phyloP scores from a whole-genome alignment of 1,140 invertebrate species.

The Drosophila pseudoananassae region DNA sequence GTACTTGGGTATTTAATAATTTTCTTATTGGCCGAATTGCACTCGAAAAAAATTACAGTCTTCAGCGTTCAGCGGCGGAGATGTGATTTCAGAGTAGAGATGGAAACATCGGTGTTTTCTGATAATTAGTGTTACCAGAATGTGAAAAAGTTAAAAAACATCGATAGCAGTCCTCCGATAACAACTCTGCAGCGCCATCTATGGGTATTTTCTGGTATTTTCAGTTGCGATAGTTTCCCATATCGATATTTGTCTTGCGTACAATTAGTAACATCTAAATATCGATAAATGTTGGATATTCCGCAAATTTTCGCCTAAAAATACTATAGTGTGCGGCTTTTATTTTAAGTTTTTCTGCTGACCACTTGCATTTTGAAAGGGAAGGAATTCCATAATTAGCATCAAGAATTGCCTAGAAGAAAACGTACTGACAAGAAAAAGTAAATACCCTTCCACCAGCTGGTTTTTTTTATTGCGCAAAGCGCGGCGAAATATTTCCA shows the following conservation, averaged over 20 bases:
- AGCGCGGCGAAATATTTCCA: background rate
- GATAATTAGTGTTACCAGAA: too few relatives aligned
- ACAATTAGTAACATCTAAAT: background rate
- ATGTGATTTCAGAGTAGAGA: background rate
- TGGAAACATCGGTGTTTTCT: background rate
- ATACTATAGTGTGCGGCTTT: background rate
- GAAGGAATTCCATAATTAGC: background rate
- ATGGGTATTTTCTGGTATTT: background rate
- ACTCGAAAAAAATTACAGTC: constrained; percentile 23
- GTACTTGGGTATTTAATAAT: constrained; percentile 9
- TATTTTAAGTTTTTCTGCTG: background rate
- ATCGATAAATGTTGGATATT: background rate
- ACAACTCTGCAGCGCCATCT: background rate
- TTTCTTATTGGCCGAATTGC: constrained; percentile 22
- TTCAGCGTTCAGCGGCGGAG: background rate
- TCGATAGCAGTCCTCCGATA: too few relatives aligned
- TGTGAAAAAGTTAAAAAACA: too few relatives aligned
- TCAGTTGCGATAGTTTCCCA: background rate
- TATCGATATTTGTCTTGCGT: too few relatives aligned
- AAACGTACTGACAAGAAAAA: background rate
- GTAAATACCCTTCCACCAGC: background rate
- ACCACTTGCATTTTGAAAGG: background rate
- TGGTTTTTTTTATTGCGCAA: background rate
- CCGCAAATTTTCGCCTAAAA: too few relatives aligned
- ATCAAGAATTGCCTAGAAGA: background rate